These are phyloP conservation scores for Hoplostethus mediterraneus DNA, from an alignment of 2,797 vertebrate genomes.

Conservation along the genomic window DNA sequence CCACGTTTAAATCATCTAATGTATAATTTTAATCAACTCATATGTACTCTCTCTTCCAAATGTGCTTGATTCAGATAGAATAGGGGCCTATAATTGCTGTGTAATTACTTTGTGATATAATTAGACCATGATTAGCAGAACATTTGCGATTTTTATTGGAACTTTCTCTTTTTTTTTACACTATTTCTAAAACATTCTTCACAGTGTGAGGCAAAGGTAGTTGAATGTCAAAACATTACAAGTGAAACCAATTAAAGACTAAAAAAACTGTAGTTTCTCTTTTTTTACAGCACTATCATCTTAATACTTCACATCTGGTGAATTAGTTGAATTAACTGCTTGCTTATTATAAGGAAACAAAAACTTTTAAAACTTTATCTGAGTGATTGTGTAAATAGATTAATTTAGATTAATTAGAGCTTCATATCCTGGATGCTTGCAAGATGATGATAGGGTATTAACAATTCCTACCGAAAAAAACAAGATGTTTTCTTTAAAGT, in stretches of 20 bases:
- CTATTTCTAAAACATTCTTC: slow-evolving; percentile 37
- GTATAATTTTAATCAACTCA: slow-evolving; percentile 81
- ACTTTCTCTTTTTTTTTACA: slow-evolving; percentile 31
- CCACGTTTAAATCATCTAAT: slow-evolving; percentile 68
- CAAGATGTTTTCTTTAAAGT: not conserved
- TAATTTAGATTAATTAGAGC: not conserved
- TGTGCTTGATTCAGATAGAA: slow-evolving; percentile 71
- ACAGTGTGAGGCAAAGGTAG: slow-evolving; percentile 21
- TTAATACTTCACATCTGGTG: slow-evolving; percentile 28
- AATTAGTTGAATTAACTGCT: slow-evolving; percentile 16
- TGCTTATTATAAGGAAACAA: slow-evolving; percentile 21
- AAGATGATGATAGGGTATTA: not conserved
- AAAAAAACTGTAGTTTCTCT: not conserved
- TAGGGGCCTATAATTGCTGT: slow-evolving; percentile 74
- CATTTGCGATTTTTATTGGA: slow-evolving; percentile 68
- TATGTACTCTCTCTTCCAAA: slow-evolving; percentile 77
- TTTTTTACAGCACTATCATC: slow-evolving; percentile 7
- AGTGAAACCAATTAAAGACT: slow-evolving; percentile 40
- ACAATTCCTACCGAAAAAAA: not conserved
- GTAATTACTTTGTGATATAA: slow-evolving; percentile 81
- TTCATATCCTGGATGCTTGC: not conserved
- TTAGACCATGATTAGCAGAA: slow-evolving; percentile 75
- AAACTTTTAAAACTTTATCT: slow-evolving; percentile 15
- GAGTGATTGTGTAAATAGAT: slow-evolving; percentile 6
- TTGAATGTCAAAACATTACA: slow-evolving; percentile 24